Percentiles rank a stretch among this genome's conserved stretches.
These are phyloP conservation scores for Pissodes strobi DNA, from an alignment of 1,140 invertebrate species.

Conservation along the genomic window DNA sequence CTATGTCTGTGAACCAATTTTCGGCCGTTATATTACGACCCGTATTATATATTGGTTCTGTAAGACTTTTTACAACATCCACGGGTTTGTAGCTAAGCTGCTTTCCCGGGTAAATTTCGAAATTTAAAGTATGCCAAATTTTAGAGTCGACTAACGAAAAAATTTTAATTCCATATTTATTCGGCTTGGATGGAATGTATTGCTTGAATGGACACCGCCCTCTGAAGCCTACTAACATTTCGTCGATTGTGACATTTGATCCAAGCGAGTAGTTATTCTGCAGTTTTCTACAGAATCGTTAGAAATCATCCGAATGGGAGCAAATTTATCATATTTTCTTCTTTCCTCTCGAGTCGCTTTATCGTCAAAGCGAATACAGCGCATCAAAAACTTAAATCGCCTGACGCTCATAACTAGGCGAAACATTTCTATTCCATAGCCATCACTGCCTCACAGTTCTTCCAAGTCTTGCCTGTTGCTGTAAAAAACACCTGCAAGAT, in stretches of 20 bases:
- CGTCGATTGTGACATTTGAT: too few species aligned
- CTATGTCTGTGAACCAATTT: conserved; percentile 34
- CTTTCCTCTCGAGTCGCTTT: conserved; percentile 39
- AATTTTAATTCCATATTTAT: too few species aligned
- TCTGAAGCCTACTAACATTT: conserved; percentile 50
- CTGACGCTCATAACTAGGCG: conserved; percentile 44
- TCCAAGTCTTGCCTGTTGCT: too few species aligned
- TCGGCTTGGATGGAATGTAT: too few species aligned
- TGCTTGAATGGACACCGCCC: conserved; percentile 53
- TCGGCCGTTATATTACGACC: conserved; percentile 31
- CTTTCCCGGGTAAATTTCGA: conserved; percentile 36
- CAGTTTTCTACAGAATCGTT: conserved; percentile 42
- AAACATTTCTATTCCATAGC: conserved; percentile 50
- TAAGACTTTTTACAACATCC: conserved; percentile 23
- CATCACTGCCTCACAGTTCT: conserved; percentile 43
- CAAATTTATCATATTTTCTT: conserved; percentile 49
- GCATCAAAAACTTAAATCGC: conserved; percentile 50
- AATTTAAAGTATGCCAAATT: conserved; percentile 29
- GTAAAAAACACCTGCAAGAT: too few species aligned
- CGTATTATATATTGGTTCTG: conserved; percentile 14
- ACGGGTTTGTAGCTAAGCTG: conserved; percentile 23
- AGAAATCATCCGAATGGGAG: conserved; percentile 49
- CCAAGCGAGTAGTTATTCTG: conserved; percentile 33
- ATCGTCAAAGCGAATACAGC: conserved; percentile 20
- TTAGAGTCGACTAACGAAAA: conserved; percentile 34